These are phyloP conservation scores for Cephus spinipes DNA, from an alignment of 2,888 invertebrate genomes.

Conservation along the genomic window DNA sequence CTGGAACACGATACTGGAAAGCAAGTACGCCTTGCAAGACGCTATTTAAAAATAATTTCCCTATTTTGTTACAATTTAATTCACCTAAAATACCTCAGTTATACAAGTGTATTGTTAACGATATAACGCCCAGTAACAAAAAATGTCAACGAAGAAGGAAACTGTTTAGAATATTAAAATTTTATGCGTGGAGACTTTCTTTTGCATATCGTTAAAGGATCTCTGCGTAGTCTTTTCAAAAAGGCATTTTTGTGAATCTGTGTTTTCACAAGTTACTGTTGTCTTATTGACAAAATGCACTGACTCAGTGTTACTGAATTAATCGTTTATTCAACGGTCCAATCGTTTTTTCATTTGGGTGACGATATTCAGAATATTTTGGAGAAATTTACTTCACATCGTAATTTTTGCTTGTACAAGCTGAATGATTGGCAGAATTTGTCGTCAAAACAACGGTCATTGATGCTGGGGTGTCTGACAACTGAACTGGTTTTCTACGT, in stretches of 20 bases:
- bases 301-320: not conserved
- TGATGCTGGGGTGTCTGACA: conserved; percentile 44
- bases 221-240: not conserved
- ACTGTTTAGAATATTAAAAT: not conserved
- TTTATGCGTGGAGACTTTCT: not conserved
- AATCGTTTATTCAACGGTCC: not conserved
- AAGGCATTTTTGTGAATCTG: not conserved
- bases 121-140: not conserved
- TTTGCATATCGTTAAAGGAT: not conserved
- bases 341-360: not conserved
- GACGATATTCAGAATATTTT: not conserved
- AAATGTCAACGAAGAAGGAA: not conserved
- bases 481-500: conserved; percentile 46
- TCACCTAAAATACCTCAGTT: not conserved
- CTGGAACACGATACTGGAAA: not conserved
- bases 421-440: not conserved
- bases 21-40: not conserved
- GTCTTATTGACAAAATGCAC: not conserved
- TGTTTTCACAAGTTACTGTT: not conserved
- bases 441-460: conserved; percentile 24
- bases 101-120: not conserved
- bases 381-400: not conserved
- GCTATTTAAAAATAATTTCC: not conserved
- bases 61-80: not conserved
- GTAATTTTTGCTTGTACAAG: not conserved